Conservation (phyloP, 1,140 invertebrate species). For the Drusus annulatus region DNA sequence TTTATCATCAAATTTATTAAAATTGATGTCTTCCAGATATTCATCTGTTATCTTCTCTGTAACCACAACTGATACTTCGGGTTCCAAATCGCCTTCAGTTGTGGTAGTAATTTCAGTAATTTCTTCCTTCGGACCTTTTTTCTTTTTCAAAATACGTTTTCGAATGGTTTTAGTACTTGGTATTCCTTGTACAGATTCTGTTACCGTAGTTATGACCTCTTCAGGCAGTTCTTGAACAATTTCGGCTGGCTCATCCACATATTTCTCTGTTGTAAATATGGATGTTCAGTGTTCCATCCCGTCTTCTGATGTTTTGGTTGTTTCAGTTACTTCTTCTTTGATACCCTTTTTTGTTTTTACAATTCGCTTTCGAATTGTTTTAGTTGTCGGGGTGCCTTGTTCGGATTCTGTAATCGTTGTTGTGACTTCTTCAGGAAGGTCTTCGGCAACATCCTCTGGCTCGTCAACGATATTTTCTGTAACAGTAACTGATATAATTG, state of each 20-base stretch:
- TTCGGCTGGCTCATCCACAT: slow-evolving; percentile 36
- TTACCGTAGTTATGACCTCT: slow-evolving; percentile 20
- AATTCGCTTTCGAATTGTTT: too few relatives aligned
- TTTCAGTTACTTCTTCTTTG: not conserved
- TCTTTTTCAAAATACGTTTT: not conserved
- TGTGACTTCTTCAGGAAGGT: slow-evolving; percentile 14
- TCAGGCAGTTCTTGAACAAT: slow-evolving; percentile 8
- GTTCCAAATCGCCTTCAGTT: not conserved
- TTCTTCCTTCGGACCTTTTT: slow-evolving; percentile 5
- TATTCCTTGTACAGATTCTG: slow-evolving; percentile 51
- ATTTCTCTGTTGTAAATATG: slow-evolving; percentile 54
- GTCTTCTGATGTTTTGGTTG: slow-evolving; percentile 44
- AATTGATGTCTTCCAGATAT: not conserved
- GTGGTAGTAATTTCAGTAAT: slow-evolving; percentile 12
- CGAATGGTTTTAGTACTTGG: slow-evolving; percentile 50
- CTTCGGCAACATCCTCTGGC: slow-evolving; percentile 26
- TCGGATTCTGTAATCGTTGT: too few relatives aligned
- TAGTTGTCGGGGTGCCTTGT: too few relatives aligned
- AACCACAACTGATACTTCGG: not conserved
- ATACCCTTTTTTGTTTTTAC: too few relatives aligned
- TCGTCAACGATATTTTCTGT: slow-evolving; percentile 13
- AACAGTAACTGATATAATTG: not conserved
- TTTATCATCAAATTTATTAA: not conserved
- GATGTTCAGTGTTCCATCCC: slow-evolving; percentile 58
- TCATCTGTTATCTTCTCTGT: slow-evolving; percentile 5